Evolutionary conservation across 2,797 vertebrate genomes (phyloP).

Genomic region (Yasuhikotakia modesta): DNA sequence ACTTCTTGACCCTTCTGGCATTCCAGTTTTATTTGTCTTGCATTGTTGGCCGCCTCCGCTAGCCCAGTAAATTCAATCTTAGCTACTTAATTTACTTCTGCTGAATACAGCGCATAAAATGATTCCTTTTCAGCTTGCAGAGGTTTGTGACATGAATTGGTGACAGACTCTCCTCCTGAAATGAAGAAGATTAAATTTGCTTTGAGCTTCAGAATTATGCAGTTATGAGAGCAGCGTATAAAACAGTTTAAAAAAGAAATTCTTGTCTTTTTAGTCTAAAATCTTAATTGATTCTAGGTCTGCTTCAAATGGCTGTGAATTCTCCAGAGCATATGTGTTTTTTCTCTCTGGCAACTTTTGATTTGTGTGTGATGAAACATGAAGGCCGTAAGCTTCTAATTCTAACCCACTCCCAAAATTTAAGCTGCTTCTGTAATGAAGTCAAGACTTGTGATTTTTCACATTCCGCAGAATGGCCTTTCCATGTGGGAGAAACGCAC

Average conservation of each 20-base stretch:
- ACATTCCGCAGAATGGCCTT: constrained; percentile 44
- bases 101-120: constrained; percentile 9
- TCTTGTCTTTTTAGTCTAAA: constrained; percentile 6
- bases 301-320: constrained; percentile 28
- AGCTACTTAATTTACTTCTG: neutral
- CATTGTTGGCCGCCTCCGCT: neutral
- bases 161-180: constrained; percentile 14
- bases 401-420: constrained; percentile 28
- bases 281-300: neutral
- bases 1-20: neutral
- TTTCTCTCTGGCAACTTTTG: constrained; percentile 25
- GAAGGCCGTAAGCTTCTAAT: constrained; percentile 37
- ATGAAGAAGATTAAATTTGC: constrained; percentile 19
- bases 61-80: constrained; percentile 3
- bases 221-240: neutral
- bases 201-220: constrained; percentile 19
- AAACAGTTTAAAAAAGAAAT: constrained; percentile 29
- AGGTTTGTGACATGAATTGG: constrained; percentile 1
- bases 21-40: constrained; percentile 9
- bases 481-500: constrained; percentile 26
- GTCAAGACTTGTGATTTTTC: constrained; percentile 27
- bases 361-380: constrained; percentile 23
- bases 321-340: constrained; percentile 5
- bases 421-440: constrained; percentile 40
- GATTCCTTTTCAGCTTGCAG: neutral